A percentile compares a stretch with the other conserved stretches of the same genome.
Evolutionary conservation across 2,888 invertebrate species (phyloP).

Genomic region (Rhimphoctona megacephalus): DNA sequence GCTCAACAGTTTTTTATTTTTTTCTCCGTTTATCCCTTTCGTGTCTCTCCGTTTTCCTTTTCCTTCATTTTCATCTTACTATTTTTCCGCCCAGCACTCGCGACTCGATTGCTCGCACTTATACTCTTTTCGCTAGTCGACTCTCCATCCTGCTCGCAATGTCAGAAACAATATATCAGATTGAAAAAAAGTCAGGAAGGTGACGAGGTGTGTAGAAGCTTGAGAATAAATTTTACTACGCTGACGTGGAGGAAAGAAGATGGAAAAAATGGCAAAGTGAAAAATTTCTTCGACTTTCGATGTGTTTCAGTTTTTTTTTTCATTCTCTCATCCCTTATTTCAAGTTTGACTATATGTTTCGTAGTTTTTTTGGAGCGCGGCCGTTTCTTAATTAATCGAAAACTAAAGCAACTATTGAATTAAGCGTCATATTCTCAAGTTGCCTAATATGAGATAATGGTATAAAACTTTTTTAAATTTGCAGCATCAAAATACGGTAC

Average conservation of each 20-base stretch:
- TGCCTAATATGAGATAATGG: no score
- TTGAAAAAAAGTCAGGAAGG: constrained; percentile 12
- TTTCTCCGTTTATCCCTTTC: constrained; percentile 13
- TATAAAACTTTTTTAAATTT: no score
- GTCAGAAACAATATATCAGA: constrained; percentile 71
- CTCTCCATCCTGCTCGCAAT: constrained; percentile 41
- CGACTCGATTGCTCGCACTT: constrained; percentile 53
- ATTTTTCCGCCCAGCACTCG: constrained; percentile 41
- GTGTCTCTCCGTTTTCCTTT: not conserved
- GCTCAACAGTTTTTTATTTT: constrained; percentile 11
- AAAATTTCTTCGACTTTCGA: constrained; percentile 11
- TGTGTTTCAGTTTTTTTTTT: not conserved
- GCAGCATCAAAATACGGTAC: no score
- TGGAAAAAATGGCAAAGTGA: constrained; percentile 20
- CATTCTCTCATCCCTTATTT: not conserved
- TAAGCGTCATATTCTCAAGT: no score
- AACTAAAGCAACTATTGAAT: not conserved
- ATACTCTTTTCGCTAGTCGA: constrained; percentile 20
- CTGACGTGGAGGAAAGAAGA: not conserved
- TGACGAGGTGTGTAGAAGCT: not conserved
- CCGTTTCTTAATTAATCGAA: not conserved
- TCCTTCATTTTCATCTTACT: constrained; percentile 46
- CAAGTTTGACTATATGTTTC: not conserved
- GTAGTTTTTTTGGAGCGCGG: not conserved
- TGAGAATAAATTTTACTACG: not conserved